Conservation (phyloP, 2,797 vertebrate species). For the Meriones psammophilus region DNA sequence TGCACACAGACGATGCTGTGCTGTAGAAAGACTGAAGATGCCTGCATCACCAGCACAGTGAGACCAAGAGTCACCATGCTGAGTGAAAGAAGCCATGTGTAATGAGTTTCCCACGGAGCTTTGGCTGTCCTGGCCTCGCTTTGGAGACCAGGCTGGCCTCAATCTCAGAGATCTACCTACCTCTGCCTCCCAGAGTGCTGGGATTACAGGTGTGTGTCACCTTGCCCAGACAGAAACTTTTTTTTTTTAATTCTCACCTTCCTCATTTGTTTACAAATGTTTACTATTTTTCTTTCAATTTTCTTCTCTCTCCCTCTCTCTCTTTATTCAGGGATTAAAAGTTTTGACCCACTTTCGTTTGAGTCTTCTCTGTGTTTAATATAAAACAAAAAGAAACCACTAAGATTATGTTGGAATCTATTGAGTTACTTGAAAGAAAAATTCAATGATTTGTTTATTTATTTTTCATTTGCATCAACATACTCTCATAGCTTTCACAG, state of each 20-base stretch:
- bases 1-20: neutral
- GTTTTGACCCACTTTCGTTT: neutral
- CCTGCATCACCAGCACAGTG: fast-evolving
- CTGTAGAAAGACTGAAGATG: neutral
- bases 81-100: neutral
- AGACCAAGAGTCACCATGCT: too few relatives aligned
- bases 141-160: too few relatives aligned
- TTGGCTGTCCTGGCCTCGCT: too few relatives aligned
- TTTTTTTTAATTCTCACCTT: neutral
- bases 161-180: too few relatives aligned
- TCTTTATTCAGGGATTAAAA: neutral
- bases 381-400: neutral
- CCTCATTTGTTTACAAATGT: neutral
- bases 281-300: neutral
- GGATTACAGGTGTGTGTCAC: too few relatives aligned
- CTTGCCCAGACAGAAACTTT: neutral
- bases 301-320: neutral
- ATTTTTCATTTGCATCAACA: neutral
- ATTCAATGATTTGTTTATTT: neutral
- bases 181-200: too few relatives aligned
- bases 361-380: neutral
- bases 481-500: neutral
- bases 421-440: neutral
- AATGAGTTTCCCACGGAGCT: too few relatives aligned
- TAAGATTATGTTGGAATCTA: neutral